Percentiles rank a stretch among this genome's conserved stretches.
Conservation (phyloP, 2,113 vertebrate species). For the Brachyhypopomus gauderio region DNA sequence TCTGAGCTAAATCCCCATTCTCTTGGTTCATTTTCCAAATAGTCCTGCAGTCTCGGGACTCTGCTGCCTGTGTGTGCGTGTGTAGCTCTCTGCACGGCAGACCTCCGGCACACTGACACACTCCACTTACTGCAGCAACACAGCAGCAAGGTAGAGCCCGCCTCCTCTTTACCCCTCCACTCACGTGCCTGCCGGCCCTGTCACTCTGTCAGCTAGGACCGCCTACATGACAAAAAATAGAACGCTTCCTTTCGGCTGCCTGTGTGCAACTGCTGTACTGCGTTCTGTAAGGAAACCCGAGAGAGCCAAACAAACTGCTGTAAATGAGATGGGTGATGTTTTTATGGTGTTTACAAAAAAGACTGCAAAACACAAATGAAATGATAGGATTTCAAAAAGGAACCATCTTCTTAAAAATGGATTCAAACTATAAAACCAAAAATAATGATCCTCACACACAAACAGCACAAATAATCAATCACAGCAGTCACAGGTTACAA, state of each 20-base stretch:
- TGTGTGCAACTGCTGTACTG: slow-evolving; percentile 10
- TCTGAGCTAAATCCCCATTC: slow-evolving; percentile 42
- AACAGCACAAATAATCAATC: background rate
- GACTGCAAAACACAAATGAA: slow-evolving; percentile 16
- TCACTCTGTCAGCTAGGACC: slow-evolving; percentile 31
- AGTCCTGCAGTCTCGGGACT: slow-evolving; percentile 24
- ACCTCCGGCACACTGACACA: slow-evolving; percentile 58
- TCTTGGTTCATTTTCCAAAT: slow-evolving; percentile 58
- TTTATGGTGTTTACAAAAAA: slow-evolving; percentile 5
- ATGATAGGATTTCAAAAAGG: background rate
- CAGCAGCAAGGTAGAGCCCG: slow-evolving; percentile 54
- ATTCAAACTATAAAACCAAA: background rate
- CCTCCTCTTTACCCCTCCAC: slow-evolving; percentile 55
- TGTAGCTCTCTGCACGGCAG: slow-evolving; percentile 45
- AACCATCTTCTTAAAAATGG: background rate
- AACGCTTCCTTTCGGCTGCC: background rate
- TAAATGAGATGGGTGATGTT: slow-evolving; percentile 28
- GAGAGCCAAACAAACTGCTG: slow-evolving; percentile 22
- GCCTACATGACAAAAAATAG: slow-evolving; percentile 25
- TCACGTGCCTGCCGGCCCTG: slow-evolving; percentile 39
- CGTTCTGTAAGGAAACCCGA: background rate
- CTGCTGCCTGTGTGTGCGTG: slow-evolving; percentile 10
- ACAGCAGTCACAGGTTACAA: background rate
- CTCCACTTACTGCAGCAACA: slow-evolving; percentile 54
- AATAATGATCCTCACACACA: background rate